Conservation (phyloP, 1,140 invertebrate genomes). For the Aricia agestis region DNA sequence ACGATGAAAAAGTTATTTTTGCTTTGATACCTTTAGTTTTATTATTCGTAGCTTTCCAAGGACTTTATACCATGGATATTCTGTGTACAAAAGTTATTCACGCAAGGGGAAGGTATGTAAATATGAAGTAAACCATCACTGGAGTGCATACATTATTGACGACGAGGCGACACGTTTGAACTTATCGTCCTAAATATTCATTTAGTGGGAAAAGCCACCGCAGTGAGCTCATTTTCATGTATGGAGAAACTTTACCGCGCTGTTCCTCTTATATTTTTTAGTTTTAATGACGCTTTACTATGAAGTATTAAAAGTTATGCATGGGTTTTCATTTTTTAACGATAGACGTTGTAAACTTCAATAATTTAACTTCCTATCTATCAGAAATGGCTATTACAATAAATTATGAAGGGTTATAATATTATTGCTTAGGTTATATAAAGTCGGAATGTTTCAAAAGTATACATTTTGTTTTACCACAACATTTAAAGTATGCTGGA, state of each 20-base stretch:
- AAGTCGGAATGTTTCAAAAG: too few relatives aligned
- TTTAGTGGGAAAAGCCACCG: neutral
- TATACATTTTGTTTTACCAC: too few relatives aligned
- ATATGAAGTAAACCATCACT: neutral
- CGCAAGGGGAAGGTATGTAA: neutral
- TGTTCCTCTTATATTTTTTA: neutral
- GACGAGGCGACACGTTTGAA: neutral
- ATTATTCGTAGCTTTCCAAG: too few relatives aligned
- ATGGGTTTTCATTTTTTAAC: too few relatives aligned
- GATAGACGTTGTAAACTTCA: too few relatives aligned
- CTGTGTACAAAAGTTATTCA: neutral
- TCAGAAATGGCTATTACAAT: too few relatives aligned
- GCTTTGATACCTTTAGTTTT: neutral
- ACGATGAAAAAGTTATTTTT: neutral
- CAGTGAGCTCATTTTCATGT: neutral
- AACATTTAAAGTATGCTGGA: too few relatives aligned
- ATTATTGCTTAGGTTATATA: too few relatives aligned
- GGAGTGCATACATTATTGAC: slow-evolving; percentile 2
- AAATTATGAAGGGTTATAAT: too few relatives aligned
- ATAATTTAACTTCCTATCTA: too few relatives aligned
- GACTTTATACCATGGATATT: neutral
- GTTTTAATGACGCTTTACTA: neutral
- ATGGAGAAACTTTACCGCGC: neutral
- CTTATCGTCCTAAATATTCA: neutral
- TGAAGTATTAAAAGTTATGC: too few relatives aligned